Evolutionary conservation across 2,113 vertebrate species (phyloP).

Genomic region (Meriones unguiculatus): DNA sequence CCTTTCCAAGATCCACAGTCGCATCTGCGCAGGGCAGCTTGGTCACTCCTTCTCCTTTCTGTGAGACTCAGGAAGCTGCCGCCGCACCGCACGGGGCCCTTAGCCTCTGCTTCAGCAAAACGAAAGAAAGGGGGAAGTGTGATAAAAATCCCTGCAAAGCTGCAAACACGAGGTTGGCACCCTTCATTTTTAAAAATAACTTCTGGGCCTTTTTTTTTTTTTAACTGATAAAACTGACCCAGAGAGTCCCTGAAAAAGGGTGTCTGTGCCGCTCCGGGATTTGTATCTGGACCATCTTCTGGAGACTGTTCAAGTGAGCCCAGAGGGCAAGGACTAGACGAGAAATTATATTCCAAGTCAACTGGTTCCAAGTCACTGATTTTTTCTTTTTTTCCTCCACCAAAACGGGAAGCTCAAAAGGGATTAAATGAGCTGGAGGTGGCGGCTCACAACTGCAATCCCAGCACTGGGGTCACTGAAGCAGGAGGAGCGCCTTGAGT

Average conservation of each 20-base stretch:
- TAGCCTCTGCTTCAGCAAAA: constrained; percentile 53
- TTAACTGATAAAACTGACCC: constrained; percentile 38
- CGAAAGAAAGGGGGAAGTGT: neutral
- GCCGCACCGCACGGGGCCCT: neutral
- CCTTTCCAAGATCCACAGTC: neutral
- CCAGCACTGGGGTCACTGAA: neutral
- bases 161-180: constrained; percentile 64
- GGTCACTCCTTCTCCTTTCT: constrained; percentile 25
- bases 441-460: neutral
- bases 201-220: constrained; percentile 67
- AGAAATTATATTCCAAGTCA: constrained; percentile 40
- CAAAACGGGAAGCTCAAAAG: constrained; percentile 9
- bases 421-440: neutral
- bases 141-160: constrained; percentile 60
- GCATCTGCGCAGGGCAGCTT: neutral
- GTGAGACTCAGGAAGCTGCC: constrained; percentile 10
- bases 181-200: constrained; percentile 75
- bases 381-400: neutral
- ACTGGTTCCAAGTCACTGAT: constrained; percentile 34
- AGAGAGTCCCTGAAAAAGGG: constrained; percentile 52
- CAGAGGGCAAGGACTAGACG: neutral
- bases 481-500: no score
- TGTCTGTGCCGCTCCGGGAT: neutral
- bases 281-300: constrained; percentile 40
- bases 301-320: neutral